Evolutionary conservation across 2,888 invertebrate genomes (phyloP).

Genomic region (Heliconius ismenius): DNA sequence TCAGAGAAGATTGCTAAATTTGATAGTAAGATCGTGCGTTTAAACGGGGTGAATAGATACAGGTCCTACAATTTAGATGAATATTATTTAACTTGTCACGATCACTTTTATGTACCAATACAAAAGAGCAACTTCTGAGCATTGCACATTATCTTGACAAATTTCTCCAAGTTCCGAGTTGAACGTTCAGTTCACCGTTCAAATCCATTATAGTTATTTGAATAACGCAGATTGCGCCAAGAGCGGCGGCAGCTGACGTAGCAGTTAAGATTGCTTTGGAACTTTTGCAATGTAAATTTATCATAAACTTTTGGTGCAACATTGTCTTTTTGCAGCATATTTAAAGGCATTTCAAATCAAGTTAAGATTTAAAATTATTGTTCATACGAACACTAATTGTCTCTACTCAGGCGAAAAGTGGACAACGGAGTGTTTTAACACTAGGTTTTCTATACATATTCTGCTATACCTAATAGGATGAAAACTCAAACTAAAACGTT

Average conservation of each 20-base stretch:
- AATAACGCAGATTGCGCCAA: conserved; percentile 11
- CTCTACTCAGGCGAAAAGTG: background rate
- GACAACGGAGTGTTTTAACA: background rate
- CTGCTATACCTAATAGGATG: too few relatives aligned
- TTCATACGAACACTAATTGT: background rate
- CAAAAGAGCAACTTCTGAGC: background rate
- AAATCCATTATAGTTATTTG: conserved; percentile 6
- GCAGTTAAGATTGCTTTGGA: conserved; percentile 22
- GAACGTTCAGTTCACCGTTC: conserved; percentile 3
- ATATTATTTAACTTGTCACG: too few relatives aligned
- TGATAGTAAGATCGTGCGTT: too few relatives aligned
- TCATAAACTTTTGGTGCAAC: conserved; percentile 12
- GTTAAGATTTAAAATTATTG: background rate
- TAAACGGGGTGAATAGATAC: too few relatives aligned
- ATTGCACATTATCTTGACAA: conserved; percentile 1
- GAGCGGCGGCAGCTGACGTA: conserved; percentile 18
- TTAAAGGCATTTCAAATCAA: background rate
- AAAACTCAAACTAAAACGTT: too few relatives aligned
- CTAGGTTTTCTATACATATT: background rate
- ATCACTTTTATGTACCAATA: too few relatives aligned
- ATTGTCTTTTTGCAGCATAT: conserved; percentile 3
- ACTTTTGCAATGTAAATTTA: conserved; percentile 20
- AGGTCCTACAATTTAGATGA: too few relatives aligned
- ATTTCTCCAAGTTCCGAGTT: background rate
- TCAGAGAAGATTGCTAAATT: too few relatives aligned